phyloP scores from a whole-genome alignment of 1,140 invertebrate genomes.

The Streblospio benedicti region DNA sequence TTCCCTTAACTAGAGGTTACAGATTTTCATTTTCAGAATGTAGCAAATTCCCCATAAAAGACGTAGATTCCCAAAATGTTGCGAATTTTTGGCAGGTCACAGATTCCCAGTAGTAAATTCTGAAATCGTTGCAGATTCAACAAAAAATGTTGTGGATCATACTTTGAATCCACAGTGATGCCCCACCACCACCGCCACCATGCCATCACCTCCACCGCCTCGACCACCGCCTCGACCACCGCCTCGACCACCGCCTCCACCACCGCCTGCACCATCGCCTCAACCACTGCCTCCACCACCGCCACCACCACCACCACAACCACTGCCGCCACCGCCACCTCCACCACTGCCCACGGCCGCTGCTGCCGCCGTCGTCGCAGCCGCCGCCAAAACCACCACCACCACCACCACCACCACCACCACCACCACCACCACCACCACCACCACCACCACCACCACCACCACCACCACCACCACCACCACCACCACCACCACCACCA shows the following conservation, averaged over 20 bases:
- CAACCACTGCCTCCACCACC: neutral
- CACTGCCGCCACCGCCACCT: neutral
- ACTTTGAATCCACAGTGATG: too few relatives aligned
- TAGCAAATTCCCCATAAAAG: too few relatives aligned
- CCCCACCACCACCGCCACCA: neutral
- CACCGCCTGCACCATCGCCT: neutral
- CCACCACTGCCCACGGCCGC: neutral
- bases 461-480: neutral
- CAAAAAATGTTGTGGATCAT: too few relatives aligned
- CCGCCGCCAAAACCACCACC: neutral
- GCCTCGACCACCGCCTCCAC: neutral
- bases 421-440: neutral
- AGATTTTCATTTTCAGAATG: too few relatives aligned
- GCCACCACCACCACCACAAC: neutral
- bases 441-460: neutral
- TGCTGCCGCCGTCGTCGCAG: too few relatives aligned
- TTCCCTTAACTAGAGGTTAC: too few relatives aligned
- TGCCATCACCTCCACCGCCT: neutral
- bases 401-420: neutral
- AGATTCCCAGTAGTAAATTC: too few relatives aligned
- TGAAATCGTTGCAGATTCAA: too few relatives aligned
- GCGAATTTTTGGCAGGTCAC: too few relatives aligned
- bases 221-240: neutral
- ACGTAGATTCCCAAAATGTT: too few relatives aligned
- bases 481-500: neutral